Percentiles rank a stretch among this genome's conserved stretches.
Evolutionary conservation across 2,797 vertebrate genomes (phyloP).

Genomic region (Propithecus deckenii): DNA sequence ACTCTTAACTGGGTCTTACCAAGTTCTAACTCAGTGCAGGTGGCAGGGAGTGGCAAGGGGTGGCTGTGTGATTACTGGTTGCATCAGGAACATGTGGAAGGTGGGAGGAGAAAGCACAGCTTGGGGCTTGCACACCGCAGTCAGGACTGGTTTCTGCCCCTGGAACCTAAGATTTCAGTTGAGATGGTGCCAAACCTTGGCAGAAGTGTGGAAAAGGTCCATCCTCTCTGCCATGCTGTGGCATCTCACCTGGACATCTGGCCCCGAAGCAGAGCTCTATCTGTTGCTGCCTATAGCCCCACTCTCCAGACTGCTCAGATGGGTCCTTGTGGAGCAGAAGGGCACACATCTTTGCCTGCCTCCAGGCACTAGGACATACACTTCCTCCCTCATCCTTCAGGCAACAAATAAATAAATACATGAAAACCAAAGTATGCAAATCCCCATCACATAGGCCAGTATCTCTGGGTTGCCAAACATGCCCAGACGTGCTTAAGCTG

Average conservation of each 20-base stretch:
- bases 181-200: neutral
- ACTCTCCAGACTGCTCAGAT: neutral
- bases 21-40: neutral
- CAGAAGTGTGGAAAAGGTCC: neutral
- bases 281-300: neutral
- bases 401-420: neutral
- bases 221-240: neutral
- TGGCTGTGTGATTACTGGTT: neutral
- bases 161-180: neutral
- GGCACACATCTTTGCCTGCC: neutral
- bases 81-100: neutral
- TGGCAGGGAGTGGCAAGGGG: neutral
- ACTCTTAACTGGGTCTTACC: neutral
- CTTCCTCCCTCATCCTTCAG: neutral
- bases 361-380: neutral
- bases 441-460: neutral
- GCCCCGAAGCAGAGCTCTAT: neutral
- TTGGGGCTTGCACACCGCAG: accelerated
- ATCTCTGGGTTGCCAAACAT: neutral
- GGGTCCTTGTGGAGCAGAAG: neutral
- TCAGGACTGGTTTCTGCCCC: neutral
- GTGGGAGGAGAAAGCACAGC: neutral
- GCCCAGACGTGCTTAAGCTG: neutral
- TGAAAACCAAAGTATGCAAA: neutral
- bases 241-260: neutral